Percentiles rank a stretch among this genome's conserved stretches.
Conservation (phyloP, 1,140 invertebrate species). For the Drosophila arawakana region DNA sequence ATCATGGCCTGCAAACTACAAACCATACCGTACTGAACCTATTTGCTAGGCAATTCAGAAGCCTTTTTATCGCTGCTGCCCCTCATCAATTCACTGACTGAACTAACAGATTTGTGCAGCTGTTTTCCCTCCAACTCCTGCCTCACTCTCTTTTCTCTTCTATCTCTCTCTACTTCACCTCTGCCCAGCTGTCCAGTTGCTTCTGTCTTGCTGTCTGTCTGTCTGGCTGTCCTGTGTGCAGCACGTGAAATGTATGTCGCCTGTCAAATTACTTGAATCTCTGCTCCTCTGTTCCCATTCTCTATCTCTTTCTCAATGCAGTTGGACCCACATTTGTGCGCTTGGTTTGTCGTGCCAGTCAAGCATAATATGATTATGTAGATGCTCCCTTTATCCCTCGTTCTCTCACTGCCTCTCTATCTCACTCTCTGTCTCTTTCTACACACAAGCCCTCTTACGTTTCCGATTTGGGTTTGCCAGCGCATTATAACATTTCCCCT, state of each 20-base stretch:
- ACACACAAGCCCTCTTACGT: neutral
- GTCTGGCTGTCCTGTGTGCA: conserved; percentile 41
- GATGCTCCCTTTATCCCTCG: conserved; percentile 49
- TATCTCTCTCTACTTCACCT: neutral
- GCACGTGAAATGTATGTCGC: conserved; percentile 75
- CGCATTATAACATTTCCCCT: conserved; percentile 1
- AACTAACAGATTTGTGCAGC: conserved; percentile 78
- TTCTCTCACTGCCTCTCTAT: neutral
- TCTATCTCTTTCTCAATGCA: conserved; percentile 56
- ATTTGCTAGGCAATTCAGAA: conserved; percentile 61
- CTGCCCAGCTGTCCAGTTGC: conserved; percentile 19
- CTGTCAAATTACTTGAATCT: conserved; percentile 82
- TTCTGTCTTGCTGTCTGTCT: conserved; percentile 32
- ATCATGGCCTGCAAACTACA: conserved; percentile 43
- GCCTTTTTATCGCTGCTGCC: conserved; percentile 80
- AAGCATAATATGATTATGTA: conserved; percentile 83
- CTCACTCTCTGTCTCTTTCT: neutral
- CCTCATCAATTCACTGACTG: conserved; percentile 75
- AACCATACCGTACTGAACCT: conserved; percentile 23
- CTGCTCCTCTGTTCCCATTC: conserved; percentile 46
- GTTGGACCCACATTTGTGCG: conserved; percentile 81
- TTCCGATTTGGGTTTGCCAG: conserved; percentile 3
- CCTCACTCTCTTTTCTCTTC: conserved; percentile 16
- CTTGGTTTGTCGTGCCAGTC: conserved; percentile 81
- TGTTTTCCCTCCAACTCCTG: conserved; percentile 40